phyloP scores from a whole-genome alignment of 1,140 invertebrate species.

The Macrostomum lignano region DNA sequence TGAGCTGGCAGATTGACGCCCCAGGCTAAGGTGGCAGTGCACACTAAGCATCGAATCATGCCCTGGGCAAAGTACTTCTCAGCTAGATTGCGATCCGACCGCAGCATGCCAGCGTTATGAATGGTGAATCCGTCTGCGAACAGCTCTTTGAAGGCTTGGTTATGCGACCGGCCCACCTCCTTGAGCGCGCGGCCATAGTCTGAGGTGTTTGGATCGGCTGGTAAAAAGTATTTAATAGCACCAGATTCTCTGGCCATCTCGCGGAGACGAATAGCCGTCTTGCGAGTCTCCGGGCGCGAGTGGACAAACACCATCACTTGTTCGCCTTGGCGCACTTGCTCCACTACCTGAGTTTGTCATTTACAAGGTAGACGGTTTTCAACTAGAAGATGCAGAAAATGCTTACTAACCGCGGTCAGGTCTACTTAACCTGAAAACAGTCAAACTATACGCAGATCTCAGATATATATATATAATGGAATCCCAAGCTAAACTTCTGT shows the following conservation, averaged over 20 bases:
- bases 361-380: too few species aligned
- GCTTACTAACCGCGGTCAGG: too few species aligned
- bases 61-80: slow-evolving; percentile 38
- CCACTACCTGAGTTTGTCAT: too few species aligned
- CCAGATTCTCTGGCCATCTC: slow-evolving; percentile 23
- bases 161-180: too few species aligned
- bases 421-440: too few species aligned
- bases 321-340: not conserved
- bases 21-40: slow-evolving; percentile 92
- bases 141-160: too few species aligned
- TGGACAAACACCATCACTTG: slow-evolving; percentile 95
- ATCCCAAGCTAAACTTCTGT: too few species aligned
- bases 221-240: slow-evolving; percentile 16
- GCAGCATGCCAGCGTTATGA: slow-evolving; percentile 79
- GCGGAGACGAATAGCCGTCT: slow-evolving; percentile 41
- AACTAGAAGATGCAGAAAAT: too few species aligned
- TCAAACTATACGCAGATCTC: too few species aligned
- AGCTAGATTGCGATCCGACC: slow-evolving; percentile 42
- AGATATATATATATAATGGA: too few species aligned
- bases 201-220: too few species aligned
- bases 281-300: slow-evolving; percentile 67
- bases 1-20: slow-evolving; percentile 93
- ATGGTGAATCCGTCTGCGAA: slow-evolving; percentile 62
- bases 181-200: too few species aligned
- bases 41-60: slow-evolving; percentile 64